Evolutionary conservation across 2,888 invertebrate genomes (phyloP), one percentile per base, ranked within the genome.

Genomic region (Rhyacophila evoluta): DNA sequence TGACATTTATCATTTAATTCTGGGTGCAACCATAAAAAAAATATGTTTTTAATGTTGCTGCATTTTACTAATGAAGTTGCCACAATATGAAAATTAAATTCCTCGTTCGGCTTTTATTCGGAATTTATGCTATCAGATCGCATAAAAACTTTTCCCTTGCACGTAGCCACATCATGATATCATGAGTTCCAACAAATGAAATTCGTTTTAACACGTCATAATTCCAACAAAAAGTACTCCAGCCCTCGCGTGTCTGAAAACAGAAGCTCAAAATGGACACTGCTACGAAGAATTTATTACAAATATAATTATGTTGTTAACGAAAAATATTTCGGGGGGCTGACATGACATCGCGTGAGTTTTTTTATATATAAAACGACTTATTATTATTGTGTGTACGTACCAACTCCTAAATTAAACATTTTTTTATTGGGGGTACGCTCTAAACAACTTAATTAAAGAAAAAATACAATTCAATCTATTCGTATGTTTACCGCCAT

Each of bases 221-320:
- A 55, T 25, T 55, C 55, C 8, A 10, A 1, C 55, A 19, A 55
- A 15, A 55, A 5, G 55, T 55, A 55, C 55, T 55, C 55, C 15
- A 55, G 55, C 19, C 6, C 29, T 55, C 10, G 55, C 55, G 55
- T 55, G 55, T 55, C 19, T 55, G 55, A 55, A 55, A 55, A 55
- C 55, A 55, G 55, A 55, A 55, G 55, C 55, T 55, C 55, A 55
- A 19, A 55, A 55, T 25, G 55, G 71, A 27, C 77, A 77, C 72
- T 72, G 77, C 72, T 77, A 27, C 33, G 38, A 77, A 15, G 70
- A 69, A 75, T 75, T 75, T 75, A 75, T 75, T 68, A 75, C 77
- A 38, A 77, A 75, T 72, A 72, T 77, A 77, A 77, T 77, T 71
- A 77, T 72, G 72, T 77, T 77, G 77, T 77, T 77, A 77, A 77